Percentiles rank a stretch among this genome's conserved stretches.
Conservation (phyloP, 2,888 invertebrate species). For the Drosophila merina region DNA sequence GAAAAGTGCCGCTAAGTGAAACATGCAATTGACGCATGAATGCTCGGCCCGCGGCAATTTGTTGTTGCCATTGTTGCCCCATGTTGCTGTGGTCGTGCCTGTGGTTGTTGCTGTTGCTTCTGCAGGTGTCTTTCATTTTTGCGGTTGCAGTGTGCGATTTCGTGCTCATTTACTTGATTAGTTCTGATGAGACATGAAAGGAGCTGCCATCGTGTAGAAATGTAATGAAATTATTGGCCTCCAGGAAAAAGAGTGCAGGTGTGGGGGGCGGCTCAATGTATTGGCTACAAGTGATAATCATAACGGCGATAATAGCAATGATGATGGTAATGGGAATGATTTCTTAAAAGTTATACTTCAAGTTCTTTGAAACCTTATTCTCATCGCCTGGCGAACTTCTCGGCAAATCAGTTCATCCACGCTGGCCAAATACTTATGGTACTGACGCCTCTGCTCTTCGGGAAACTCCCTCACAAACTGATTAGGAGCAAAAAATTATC, state of each 20-base stretch:
- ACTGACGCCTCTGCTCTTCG: conserved; percentile 84
- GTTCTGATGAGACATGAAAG: conserved; percentile 79
- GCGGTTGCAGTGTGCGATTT: conserved; percentile 70
- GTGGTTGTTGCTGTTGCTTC: conserved; percentile 27
- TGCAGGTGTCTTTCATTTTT: conserved; percentile 63
- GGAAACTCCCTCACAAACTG: conserved; percentile 76
- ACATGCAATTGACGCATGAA: conserved; percentile 80
- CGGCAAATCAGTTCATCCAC: conserved; percentile 77
- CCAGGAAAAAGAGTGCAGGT: conserved; percentile 27
- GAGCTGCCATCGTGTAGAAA: conserved; percentile 67
- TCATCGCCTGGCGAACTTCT: conserved; percentile 77
- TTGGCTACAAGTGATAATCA: conserved; percentile 31
- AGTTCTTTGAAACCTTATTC: conserved; percentile 74
- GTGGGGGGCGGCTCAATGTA: conserved; percentile 5
- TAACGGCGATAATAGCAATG: conserved; percentile 7
- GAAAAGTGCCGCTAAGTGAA: conserved; percentile 77
- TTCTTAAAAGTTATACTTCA: conserved; percentile 14
- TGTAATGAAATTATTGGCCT: conserved; percentile 64
- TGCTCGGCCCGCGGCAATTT: conserved; percentile 59
- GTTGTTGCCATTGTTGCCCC: conserved; percentile 45
- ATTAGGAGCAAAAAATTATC: conserved; percentile 11
- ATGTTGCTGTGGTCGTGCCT: conserved; percentile 36
- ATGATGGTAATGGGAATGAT: conserved; percentile 9
- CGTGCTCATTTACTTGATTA: conserved; percentile 79
- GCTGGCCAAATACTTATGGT: conserved; percentile 85